These are phyloP conservation scores for Selene dorsalis DNA, from an alignment of 2,797 vertebrate species.

Conservation along the genomic window DNA sequence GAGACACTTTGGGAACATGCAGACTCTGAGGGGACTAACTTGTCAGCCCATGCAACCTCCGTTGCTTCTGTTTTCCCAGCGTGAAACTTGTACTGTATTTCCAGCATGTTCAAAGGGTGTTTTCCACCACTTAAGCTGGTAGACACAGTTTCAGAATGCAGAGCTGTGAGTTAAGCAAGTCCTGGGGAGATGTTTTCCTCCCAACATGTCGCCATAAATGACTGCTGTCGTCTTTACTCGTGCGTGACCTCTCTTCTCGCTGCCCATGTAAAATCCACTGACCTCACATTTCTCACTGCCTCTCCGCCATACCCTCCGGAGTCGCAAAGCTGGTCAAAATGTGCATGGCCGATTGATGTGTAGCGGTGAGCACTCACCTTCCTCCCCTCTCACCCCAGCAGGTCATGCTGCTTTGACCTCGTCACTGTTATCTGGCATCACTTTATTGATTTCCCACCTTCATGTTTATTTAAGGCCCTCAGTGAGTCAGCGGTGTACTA, in stretches of 20 bases:
- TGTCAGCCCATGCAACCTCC: slow-evolving; percentile 35
- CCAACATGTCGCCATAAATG: slow-evolving; percentile 34
- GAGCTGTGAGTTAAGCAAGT: background rate
- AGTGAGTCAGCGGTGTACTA: slow-evolving; percentile 34
- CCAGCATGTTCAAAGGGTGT: slow-evolving; percentile 43
- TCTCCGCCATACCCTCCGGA: background rate
- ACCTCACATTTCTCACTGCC: slow-evolving; percentile 13
- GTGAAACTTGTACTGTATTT: slow-evolving; percentile 40
- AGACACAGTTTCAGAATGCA: slow-evolving; percentile 23
- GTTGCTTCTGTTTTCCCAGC: slow-evolving; percentile 35
- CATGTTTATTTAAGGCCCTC: slow-evolving; percentile 65
- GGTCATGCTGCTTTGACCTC: slow-evolving; percentile 59
- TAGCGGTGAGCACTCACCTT: slow-evolving; percentile 6
- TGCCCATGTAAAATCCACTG: slow-evolving; percentile 20
- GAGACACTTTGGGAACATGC: slow-evolving; percentile 43
- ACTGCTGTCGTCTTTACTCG: slow-evolving; percentile 37
- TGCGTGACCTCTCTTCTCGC: slow-evolving; percentile 3
- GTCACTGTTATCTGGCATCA: slow-evolving; percentile 27
- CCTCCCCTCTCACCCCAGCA: slow-evolving; percentile 6
- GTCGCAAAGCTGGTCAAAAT: slow-evolving; percentile 26
- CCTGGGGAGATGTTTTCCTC: slow-evolving; percentile 42
- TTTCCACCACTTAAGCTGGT: slow-evolving; percentile 23
- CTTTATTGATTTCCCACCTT: slow-evolving; percentile 58
- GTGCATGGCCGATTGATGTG: slow-evolving; percentile 37
- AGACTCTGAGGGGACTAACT: slow-evolving; percentile 24